Percentiles rank a stretch among this genome's conserved stretches.
phyloP scores from a whole-genome alignment of 2,113 vertebrate genomes.

The Tupaia tana region DNA sequence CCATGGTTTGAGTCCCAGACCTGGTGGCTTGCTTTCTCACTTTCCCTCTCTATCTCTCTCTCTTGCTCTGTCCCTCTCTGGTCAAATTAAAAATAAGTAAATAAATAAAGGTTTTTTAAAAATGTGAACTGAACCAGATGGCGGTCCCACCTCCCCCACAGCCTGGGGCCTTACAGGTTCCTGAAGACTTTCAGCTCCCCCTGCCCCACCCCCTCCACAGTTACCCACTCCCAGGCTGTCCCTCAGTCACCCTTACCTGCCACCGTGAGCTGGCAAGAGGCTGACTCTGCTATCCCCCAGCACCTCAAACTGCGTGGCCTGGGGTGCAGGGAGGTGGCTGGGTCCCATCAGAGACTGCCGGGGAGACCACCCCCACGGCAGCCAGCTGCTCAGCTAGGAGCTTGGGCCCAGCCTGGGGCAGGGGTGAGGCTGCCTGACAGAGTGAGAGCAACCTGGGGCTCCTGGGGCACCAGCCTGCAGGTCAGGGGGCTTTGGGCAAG shows the following conservation, averaged over 20 bases:
- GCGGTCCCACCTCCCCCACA: too few relatives aligned
- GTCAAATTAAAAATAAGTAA: too few relatives aligned
- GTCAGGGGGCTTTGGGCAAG: background rate
- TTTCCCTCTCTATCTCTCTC: too few relatives aligned
- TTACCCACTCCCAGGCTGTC: background rate
- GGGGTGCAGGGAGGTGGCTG: background rate
- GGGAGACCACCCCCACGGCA: background rate
- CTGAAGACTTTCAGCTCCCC: too few relatives aligned
- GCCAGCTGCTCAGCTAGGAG: background rate
- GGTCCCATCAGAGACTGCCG: background rate
- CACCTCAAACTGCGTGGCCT: background rate
- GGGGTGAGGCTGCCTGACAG: accelerated
- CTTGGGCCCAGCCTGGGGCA: background rate
- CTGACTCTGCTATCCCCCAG: background rate
- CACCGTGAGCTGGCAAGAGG: background rate
- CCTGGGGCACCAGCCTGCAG: background rate
- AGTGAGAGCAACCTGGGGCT: background rate
- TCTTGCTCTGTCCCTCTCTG: too few relatives aligned
- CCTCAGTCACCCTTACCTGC: background rate
- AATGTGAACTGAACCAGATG: too few relatives aligned
- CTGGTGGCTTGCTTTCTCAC: too few relatives aligned
- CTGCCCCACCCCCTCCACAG: background rate
- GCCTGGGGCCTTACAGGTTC: too few relatives aligned
- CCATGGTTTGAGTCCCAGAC: too few relatives aligned
- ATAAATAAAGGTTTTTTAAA: background rate